Base-by-base conservation (phyloP, 2,113 vertebrate species). In the Anolis carolinensis region DNA sequence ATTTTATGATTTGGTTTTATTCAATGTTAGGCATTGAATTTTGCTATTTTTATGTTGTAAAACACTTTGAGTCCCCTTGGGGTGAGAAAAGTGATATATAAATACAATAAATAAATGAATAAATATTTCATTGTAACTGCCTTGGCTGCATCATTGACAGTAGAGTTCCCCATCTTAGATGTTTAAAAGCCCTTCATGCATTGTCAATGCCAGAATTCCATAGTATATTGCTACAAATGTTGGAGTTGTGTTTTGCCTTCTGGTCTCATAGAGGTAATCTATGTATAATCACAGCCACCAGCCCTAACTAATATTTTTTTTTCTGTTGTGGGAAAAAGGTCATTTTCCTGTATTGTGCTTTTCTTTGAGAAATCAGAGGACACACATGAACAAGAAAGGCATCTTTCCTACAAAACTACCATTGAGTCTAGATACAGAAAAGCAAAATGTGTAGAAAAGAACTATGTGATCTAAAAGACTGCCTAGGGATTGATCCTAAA, bases 361-460 rank as follows among this genome's bases (percentile, higher is more conserved):
- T 79, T 27, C 36, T 72, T 30, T 13, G 62, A 77, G 5, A 79
- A 55, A n/a, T 78, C 75, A 27, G 16, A 8, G 4, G 39, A 39
- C 2, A 52, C 32, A 36, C 0, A 13, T 70, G 70, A 81, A 83
- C 71, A 55, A 76, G 78, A 87, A 83, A 21, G 1, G 67, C 59
- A 85, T 82, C 18, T 89, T 80, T n/a, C n/a, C 20, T 68, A 80
- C 55, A 62, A 27, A 8, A 10, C 14, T 81, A 25, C 48, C 25
- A 63, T 5, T 88, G 70, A 27, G 34, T 90, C 79, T 67, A 79
- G 78, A 80, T 1, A 5, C 21, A 79, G 2, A 34, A n/a, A 27
- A 32, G 67, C 36, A 68, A 90, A 50, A 5, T 63, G 86, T 92
- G 34, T 79, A 82, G 30, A 82, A 0, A 1, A 25, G 82, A 25